Evolutionary conservation across 2,113 vertebrate genomes (phyloP).

Genomic region (Chaetops frenatus): DNA sequence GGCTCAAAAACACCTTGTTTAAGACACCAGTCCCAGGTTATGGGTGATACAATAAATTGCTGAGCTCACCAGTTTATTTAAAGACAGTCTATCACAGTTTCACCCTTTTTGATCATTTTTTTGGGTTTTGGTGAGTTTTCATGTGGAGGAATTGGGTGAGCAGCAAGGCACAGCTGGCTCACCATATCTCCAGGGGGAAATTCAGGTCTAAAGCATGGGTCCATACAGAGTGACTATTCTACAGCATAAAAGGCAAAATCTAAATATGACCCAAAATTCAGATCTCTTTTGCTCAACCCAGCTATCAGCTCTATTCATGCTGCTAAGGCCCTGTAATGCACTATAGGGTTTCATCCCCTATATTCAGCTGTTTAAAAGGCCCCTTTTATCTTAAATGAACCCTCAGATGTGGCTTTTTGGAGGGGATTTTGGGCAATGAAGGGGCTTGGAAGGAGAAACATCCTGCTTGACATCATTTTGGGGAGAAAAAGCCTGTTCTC

Average conservation of each 20-base stretch:
- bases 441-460: rapidly evolving
- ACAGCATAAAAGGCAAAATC: neutral
- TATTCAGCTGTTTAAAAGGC: neutral
- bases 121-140: neutral
- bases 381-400: neutral
- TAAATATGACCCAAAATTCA: neutral
- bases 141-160: neutral
- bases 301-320: neutral
- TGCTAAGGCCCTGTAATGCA: neutral
- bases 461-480: neutral
- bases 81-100: neutral
- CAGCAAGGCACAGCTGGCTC: neutral
- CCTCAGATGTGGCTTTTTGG: neutral
- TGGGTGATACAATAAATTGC: neutral
- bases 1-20: neutral
- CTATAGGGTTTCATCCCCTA: neutral
- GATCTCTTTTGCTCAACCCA: neutral
- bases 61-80: neutral
- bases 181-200: neutral
- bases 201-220: neutral
- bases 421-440: neutral
- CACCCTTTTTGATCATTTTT: no score
- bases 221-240: neutral
- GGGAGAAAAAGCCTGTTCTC: neutral
- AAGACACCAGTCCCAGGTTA: neutral